A percentile compares a stretch with the other conserved stretches of the same genome.
These are phyloP conservation scores for Dolichopus griseipennis DNA, from an alignment of 2,888 invertebrate genomes.

Conservation along the genomic window DNA sequence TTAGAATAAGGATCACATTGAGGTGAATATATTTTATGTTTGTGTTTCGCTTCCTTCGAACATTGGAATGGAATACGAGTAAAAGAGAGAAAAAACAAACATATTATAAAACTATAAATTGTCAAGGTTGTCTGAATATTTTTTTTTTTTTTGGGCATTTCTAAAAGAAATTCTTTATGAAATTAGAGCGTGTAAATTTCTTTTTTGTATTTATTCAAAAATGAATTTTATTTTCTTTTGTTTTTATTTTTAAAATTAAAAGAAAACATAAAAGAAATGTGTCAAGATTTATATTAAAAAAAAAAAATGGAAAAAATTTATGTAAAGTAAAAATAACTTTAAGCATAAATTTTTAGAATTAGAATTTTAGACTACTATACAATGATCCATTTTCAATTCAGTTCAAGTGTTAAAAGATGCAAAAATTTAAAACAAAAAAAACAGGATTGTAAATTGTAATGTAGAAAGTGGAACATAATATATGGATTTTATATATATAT, in stretches of 20 bases:
- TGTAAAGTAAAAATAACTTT: no score
- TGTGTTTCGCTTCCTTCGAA: no score
- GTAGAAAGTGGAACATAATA: no score
- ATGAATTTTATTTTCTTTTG: not conserved
- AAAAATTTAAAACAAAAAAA: no score
- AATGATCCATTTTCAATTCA: no score
- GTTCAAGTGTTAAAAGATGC: no score
- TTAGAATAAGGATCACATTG: not conserved
- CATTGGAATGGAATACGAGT: no score
- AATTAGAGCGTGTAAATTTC: not conserved
- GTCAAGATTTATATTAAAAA: not conserved
- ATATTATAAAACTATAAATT: not conserved
- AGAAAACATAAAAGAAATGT: not conserved
- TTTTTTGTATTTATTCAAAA: not conserved
- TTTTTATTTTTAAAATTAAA: not conserved
- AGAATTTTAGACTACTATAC: no score
- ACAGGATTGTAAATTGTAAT: no score
- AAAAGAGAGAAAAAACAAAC: not conserved
- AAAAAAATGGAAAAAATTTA: no score
- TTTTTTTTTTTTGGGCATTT: not conserved
- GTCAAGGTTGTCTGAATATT: slow-evolving; percentile 4
- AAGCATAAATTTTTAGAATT: no score
- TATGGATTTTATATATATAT: no score
- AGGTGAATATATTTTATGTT: not conserved
- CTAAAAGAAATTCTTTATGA: not conserved